Evolutionary conservation across 2,113 vertebrate genomes (phyloP), one percentile per base, ranked within the genome.

Genomic region (Meleagris gallopavo): DNA sequence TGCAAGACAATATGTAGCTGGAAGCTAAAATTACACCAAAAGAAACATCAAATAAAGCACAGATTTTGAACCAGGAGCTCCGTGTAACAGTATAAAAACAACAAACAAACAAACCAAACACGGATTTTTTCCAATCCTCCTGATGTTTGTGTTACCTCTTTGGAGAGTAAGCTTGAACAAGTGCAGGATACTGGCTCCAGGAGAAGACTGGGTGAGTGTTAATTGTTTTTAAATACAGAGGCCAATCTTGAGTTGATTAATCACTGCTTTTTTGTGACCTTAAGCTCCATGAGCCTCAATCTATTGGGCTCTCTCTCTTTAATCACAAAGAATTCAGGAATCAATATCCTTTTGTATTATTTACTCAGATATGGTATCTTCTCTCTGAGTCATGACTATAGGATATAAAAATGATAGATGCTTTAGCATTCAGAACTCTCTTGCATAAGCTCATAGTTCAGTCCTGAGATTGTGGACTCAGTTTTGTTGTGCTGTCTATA

Each of bases 21-120:
- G 50, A 81, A 94, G 90, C 86, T 96, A 89, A 94, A 95, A 88
- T 95, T 91, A 77, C 41, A 55, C 65, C 19, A 15, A 46, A 32
- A 16, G 66, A 83, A 92, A 77, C 58, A 85, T 78, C 10, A 85
- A 83, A 89, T 74, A 91, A 80, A 89, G 69, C 71, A 83, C n/a
- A 45, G 45, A 32, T 77, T 91, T 79, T 89, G 72, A 94, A 41
- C 55, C 41, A 64, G 60, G 60, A 89, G 18, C 50, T 89, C 71
- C 64, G 36, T 1, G 1, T 73, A 74, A 58, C 25, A 73, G 16
- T 10, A 25, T 8, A 83, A 41, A 64, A 71, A 88, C 73, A 9
- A 25, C 6, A 70, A 67, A 43, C 12, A 32, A 41, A 22, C 11
- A 22, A 67, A 43, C 43, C 20, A n/a, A 67, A n/a, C 57, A 22